Percentiles rank a stretch among this genome's conserved stretches.
Conservation (phyloP, 2,888 invertebrate species). For the Hybos culiciformis region DNA sequence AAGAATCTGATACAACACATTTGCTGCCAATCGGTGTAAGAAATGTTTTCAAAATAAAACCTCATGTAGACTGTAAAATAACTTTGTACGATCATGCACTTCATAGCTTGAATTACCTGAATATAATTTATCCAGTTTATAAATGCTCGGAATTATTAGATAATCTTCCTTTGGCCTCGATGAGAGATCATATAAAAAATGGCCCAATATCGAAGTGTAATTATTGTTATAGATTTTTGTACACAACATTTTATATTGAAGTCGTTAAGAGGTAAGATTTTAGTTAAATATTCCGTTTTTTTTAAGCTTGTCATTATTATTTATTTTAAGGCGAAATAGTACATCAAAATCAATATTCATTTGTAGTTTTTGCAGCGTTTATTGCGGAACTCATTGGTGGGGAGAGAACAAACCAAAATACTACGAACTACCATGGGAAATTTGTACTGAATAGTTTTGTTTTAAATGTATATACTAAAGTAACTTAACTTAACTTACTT, state of each 20-base stretch:
- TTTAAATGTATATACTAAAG: too few species aligned
- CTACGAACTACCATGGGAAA: slow-evolving; percentile 27
- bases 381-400: slow-evolving; percentile 28
- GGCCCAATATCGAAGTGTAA: slow-evolving; percentile 32
- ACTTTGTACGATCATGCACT: slow-evolving; percentile 29
- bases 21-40: slow-evolving; percentile 30
- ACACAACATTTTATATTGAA: slow-evolving; percentile 32
- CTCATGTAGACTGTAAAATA: slow-evolving; percentile 25
- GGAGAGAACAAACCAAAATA: slow-evolving; percentile 26
- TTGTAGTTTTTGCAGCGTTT: slow-evolving; percentile 30
- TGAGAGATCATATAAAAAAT: slow-evolving; percentile 28
- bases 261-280: slow-evolving; percentile 27
- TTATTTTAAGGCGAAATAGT: slow-evolving; percentile 24
- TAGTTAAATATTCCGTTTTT: slow-evolving; percentile 1
- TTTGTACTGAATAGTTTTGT: too few species aligned
- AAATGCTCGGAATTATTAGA: slow-evolving; percentile 23
- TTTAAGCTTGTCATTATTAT: too few species aligned
- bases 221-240: slow-evolving; percentile 26
- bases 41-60: slow-evolving; percentile 23
- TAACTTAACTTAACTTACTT: too few species aligned
- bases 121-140: slow-evolving; percentile 24
- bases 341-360: slow-evolving; percentile 30
- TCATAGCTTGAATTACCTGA: slow-evolving; percentile 24
- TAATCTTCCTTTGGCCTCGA: slow-evolving; percentile 25
- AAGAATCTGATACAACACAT: slow-evolving; percentile 25